These are phyloP conservation scores for Mormoops blainvillei DNA, from an alignment of 2,113 vertebrate genomes.

Conservation along the genomic window DNA sequence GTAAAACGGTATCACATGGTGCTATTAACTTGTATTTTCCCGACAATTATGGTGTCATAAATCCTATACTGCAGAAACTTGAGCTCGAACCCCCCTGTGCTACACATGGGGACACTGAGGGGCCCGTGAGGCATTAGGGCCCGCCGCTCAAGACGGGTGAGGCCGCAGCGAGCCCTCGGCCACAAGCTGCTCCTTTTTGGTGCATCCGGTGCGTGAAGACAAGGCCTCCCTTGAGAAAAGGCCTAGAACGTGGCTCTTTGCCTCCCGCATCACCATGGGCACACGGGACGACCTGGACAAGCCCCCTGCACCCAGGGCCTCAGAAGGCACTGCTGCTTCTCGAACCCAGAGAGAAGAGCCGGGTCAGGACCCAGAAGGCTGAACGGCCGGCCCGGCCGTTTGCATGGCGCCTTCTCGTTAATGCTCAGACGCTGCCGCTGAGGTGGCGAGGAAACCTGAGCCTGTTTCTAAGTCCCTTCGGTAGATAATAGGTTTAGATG, in stretches of 20 bases:
- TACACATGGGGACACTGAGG: not conserved
- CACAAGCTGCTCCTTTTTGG: not conserved
- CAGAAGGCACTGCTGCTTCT: not conserved
- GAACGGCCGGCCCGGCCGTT: rapidly evolving
- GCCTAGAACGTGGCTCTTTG: not conserved
- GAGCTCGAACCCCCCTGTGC: not conserved
- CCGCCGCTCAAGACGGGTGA: not conserved
- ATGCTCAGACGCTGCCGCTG: not conserved
- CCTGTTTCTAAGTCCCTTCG: not conserved
- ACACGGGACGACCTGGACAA: too few relatives aligned
- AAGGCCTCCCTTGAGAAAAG: not conserved
- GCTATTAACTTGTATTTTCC: not conserved
- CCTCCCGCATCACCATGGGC: not conserved
- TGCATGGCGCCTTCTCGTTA: not conserved
- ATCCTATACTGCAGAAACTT: too few relatives aligned
- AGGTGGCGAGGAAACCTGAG: not conserved
- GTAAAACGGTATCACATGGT: not conserved
- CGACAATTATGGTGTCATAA: not conserved
- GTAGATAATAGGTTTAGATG: not conserved
- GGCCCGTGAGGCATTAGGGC: not conserved
- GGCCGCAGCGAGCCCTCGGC: not conserved
- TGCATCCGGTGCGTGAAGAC: not conserved
- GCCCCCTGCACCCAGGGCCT: not conserved
- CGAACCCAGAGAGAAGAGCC: not conserved
- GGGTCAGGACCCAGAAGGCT: not conserved